These are phyloP conservation scores for Stenotaenia linearis DNA, from an alignment of 2,888 invertebrate species.

Conservation along the genomic window DNA sequence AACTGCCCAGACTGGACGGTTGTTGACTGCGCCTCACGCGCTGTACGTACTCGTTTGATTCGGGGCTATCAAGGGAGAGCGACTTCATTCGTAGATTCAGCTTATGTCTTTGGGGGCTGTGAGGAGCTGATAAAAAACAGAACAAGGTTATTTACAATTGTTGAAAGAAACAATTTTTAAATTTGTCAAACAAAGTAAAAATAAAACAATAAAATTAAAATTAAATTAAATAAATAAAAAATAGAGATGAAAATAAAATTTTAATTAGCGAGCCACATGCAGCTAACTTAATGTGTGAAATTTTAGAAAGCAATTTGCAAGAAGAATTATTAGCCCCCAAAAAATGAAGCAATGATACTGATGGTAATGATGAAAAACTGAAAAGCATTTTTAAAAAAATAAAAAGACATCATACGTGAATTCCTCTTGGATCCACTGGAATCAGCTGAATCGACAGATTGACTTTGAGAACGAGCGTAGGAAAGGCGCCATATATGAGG, in stretches of 20 bases:
- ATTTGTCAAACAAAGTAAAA: too few species aligned
- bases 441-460: neutral
- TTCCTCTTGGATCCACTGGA: neutral
- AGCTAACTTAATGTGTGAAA: neutral
- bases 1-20: constrained; percentile 55
- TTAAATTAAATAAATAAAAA: neutral
- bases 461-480: neutral
- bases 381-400: neutral
- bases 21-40: constrained; percentile 57
- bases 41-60: constrained; percentile 76
- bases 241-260: neutral
- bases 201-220: neutral
- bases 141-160: neutral
- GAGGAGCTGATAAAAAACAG: constrained; percentile 65
- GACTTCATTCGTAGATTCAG: constrained; percentile 97
- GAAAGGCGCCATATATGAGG: neutral
- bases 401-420: neutral
- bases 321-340: neutral
- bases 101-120: constrained; percentile 92
- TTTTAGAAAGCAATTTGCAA: neutral
- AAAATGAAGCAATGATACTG: neutral
- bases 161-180: neutral
- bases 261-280: neutral
- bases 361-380: neutral
- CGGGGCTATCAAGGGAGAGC: constrained; percentile 91